Evolutionary conservation across 53 echinoderm and acorn worm genomes (phyloP), one percentile per base, ranked within the genome.

Genomic region (Apostichopus leukothele): DNA sequence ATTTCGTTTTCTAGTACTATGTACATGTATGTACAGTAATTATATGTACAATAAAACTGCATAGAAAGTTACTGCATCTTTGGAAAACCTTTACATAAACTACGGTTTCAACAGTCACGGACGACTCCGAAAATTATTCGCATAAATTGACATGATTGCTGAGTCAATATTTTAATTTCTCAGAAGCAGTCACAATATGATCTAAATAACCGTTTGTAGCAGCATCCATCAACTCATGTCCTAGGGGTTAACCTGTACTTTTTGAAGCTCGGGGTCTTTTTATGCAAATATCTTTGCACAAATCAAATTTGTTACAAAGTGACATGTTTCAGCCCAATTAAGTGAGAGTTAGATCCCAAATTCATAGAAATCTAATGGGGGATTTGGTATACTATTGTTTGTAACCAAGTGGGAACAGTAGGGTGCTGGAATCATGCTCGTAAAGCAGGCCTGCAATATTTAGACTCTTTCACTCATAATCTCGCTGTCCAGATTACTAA

Each of bases 241-340:
- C 6, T 9, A 71, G 6, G 71, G 71, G 71, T 71, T 71, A 71
- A 3, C 71, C 4, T 71, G 71, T 16, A 71, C 71, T 71, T 71
- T 68, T 19, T 71, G 14, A 6, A 71, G 8, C 57, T 57, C 20
- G 13, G 71, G 71, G 71, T 39, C 16, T 71, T 18, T 71, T 71
- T 71, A 71, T 55, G 81, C 81, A 81, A 81, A 81, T 81, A 23
- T 53, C 53, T 81, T 55, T 10, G 20, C 54, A 81, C 81, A 81
- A 81, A 81, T 81, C 81, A 55, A 81, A 81, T 81, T 81, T 81
- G 81, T 81, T 81, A n/a, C 81, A 71, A 71, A 71, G 71, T 71
- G 71, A 71, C 71, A 68, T 68, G 71, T 71, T 71, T 71, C 71
- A 71, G 71, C 71, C 71, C 14, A 71, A 71, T 71, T 9, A 71